A percentile compares a stretch with the other conserved stretches of the same genome.
These are phyloP conservation scores for Odontophorus gujanensis DNA, from an alignment of 2,113 vertebrate genomes.

Conservation along the genomic window DNA sequence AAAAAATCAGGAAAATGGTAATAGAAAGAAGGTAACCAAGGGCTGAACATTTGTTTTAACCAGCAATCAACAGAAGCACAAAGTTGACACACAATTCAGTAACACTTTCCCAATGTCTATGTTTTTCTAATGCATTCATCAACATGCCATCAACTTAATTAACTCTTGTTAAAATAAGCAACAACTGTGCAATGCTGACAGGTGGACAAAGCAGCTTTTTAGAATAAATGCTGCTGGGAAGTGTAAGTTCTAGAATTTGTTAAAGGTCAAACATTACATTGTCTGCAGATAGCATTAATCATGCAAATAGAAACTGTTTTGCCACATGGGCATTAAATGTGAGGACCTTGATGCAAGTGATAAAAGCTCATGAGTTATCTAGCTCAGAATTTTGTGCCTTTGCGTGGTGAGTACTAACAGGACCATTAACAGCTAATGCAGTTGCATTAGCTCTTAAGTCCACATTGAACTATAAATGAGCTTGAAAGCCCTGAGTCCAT, in stretches of 20 bases:
- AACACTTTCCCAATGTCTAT: background rate
- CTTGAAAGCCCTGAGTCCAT: background rate
- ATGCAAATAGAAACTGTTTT: background rate
- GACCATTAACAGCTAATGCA: accelerated
- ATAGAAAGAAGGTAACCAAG: background rate
- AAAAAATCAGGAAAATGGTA: background rate
- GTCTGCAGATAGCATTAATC: background rate
- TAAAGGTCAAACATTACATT: background rate
- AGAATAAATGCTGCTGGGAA: background rate
- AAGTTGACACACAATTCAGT: background rate
- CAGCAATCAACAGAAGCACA: background rate
- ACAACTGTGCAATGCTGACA: background rate
- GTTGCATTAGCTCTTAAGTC: background rate
- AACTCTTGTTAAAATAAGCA: background rate
- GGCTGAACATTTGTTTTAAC: background rate
- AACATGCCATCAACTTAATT: background rate
- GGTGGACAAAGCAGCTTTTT: background rate
- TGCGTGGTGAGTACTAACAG: background rate
- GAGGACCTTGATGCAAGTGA: background rate
- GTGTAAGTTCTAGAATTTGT: background rate
- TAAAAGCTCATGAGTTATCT: background rate
- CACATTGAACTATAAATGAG: background rate
- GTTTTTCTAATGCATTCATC: background rate
- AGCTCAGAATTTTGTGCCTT: background rate
- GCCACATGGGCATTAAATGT: background rate